These are phyloP conservation scores for Eupsittula cactorum DNA, from an alignment of 2,113 vertebrate species.

Conservation along the genomic window DNA sequence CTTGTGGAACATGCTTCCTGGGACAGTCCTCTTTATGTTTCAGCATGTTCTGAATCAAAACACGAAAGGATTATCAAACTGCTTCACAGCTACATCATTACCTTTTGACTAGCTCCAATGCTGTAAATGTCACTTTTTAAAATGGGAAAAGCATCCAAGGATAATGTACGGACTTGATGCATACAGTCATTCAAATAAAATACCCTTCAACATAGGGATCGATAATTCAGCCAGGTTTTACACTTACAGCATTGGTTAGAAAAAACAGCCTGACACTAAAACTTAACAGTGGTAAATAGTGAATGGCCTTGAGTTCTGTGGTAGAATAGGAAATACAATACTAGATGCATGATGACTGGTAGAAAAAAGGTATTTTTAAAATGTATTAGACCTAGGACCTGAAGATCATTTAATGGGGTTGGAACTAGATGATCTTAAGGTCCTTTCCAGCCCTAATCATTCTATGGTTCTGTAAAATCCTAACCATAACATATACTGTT, in stretches of 20 bases:
- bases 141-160: background rate
- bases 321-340: background rate
- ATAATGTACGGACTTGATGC: background rate
- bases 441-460: background rate
- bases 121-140: background rate
- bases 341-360: background rate
- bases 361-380: background rate
- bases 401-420: background rate
- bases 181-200: background rate
- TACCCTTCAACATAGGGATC: background rate
- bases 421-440: background rate
- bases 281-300: background rate
- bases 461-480: background rate
- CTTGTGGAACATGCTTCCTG: background rate
- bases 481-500: background rate
- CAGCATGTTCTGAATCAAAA: background rate
- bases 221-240: background rate
- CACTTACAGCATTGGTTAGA: background rate
- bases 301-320: background rate
- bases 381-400: background rate
- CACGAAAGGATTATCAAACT: background rate
- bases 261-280: background rate
- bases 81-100: background rate
- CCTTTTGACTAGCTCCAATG: background rate
- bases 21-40: background rate